Base-by-base conservation (phyloP, 2,888 invertebrate genomes). In the Amphipoea oculea region DNA sequence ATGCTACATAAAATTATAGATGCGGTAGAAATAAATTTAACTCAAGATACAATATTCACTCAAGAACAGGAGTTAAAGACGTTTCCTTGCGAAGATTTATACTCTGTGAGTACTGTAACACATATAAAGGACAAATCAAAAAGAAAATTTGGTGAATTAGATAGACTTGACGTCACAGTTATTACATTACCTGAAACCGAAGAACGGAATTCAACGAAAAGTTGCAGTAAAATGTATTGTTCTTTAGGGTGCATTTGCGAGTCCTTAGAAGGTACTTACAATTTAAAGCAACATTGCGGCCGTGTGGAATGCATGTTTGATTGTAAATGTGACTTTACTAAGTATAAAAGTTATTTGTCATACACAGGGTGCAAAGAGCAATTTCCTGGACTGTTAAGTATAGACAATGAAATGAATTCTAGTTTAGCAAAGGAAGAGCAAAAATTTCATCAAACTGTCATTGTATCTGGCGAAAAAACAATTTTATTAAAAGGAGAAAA, bases 371-470 rank as follows among this genome's bases (percentile, higher is more conserved):
- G 89, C 86, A 83, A 90, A 51, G 93, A 94, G 75, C 79, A 93
- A 66, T 88, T 96, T 76, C 94, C 95, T 1, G 94, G 93, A 0
- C 91, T 97, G 73, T 85, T 95, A 57, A 94, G 95, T 87, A 90
- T 97, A 74, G 96, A 97, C 84, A 95, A 96, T 86, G 95, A 97
- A 90, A 96, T 96, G 0, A 97, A 97, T 89, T 94, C 92, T 67
- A 97, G 97, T 79, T 94, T 98, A 82, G 97, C 98, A 0, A 98
- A 97, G 92, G 98, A 98, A 90, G 98, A 98, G 92, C 97, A 97
- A 92, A 98, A 98, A 90, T 98, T 98, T 93, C 98, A 98, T 29
- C 98, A 98, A 89, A 98, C 98, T 7, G 97, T 98, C 45, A 97
- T 98, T 76, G 94, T 98, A 66, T 97, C 97, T 17, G 97, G 97